A percentile compares a stretch with the other conserved stretches of the same genome.
Conservation (phyloP, 2,113 vertebrate species). For the Chitala chitala region DNA sequence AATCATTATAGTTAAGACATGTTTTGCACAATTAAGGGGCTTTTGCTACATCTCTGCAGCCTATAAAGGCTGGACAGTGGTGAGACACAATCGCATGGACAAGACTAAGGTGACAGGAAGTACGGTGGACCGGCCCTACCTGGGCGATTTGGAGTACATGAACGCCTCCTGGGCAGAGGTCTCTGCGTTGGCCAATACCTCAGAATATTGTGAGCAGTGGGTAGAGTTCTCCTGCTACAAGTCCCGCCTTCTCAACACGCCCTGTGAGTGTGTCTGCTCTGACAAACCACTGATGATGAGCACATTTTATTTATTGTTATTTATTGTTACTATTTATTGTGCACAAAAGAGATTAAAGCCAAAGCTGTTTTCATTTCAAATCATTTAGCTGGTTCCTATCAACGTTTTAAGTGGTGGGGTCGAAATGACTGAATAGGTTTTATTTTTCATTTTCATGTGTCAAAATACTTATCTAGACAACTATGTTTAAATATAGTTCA, state of each 20-base stretch:
- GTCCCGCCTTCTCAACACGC: conserved; percentile 91
- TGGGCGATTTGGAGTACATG: conserved; percentile 82
- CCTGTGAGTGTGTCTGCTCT: conserved; percentile 60
- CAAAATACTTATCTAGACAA: too few species aligned
- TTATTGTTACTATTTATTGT: too few species aligned
- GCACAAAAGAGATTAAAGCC: too few species aligned
- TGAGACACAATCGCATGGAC: conserved; percentile 77
- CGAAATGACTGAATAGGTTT: neutral
- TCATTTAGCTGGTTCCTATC: too few species aligned
- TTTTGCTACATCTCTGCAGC: conserved; percentile 56
- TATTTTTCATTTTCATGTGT: too few species aligned
- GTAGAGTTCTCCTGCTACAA: conserved; percentile 91
- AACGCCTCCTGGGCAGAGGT: conserved; percentile 93
- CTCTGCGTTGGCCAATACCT: conserved; percentile 82
- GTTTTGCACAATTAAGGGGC: neutral
- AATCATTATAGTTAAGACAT: too few species aligned
- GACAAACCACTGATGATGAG: neutral
- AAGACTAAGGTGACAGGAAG: conserved; percentile 78
- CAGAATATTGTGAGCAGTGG: conserved; percentile 90
- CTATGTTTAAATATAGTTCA: too few species aligned
- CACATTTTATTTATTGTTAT: neutral
- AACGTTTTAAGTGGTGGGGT: too few species aligned
- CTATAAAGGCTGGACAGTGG: conserved; percentile 84
- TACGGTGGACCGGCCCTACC: conserved; percentile 76
- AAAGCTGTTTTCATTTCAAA: too few species aligned